A percentile compares a stretch with the other conserved stretches of the same genome.
These are phyloP conservation scores for Pseudorhiza aurosa DNA, from an alignment of 30 jellyfish, hydroid and myxozoan genomes.

Conservation along the genomic window DNA sequence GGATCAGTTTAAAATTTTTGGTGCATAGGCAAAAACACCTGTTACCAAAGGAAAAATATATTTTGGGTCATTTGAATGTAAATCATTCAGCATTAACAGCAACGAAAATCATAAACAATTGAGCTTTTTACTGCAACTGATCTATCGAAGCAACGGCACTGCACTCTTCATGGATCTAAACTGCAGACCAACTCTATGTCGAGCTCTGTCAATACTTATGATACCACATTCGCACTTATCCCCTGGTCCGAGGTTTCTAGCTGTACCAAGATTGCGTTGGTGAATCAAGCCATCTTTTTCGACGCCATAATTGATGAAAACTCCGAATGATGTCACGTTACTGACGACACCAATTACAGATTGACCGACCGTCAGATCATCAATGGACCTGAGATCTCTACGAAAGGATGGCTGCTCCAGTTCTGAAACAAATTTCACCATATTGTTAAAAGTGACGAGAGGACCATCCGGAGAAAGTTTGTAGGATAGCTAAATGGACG, in stretches of 20 bases:
- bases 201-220: constrained; percentile 34
- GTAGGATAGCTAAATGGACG: too few species aligned
- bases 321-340: constrained; percentile 91
- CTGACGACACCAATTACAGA: constrained; percentile 77
- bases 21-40: too few species aligned
- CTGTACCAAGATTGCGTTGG: constrained; percentile 40
- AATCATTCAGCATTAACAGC: not conserved
- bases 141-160: constrained; percentile 11
- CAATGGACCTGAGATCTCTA: constrained; percentile 44
- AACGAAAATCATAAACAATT: not conserved
- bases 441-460: not conserved
- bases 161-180: not conserved
- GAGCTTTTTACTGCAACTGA: not conserved
- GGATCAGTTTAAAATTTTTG: too few species aligned
- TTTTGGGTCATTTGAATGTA: too few species aligned
- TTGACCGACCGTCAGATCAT: constrained; percentile 56
- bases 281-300: constrained; percentile 68
- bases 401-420: constrained; percentile 81
- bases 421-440: constrained; percentile 26
- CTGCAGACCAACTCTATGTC: constrained; percentile 62
- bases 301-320: constrained; percentile 84
- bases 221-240: constrained; percentile 89
- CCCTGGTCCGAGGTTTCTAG: constrained; percentile 81
- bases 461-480: too few species aligned
- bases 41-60: too few species aligned